Percentiles rank a stretch among this genome's conserved stretches.
Conservation (phyloP, 2,113 vertebrate genomes). For the Calidris pygmaea region DNA sequence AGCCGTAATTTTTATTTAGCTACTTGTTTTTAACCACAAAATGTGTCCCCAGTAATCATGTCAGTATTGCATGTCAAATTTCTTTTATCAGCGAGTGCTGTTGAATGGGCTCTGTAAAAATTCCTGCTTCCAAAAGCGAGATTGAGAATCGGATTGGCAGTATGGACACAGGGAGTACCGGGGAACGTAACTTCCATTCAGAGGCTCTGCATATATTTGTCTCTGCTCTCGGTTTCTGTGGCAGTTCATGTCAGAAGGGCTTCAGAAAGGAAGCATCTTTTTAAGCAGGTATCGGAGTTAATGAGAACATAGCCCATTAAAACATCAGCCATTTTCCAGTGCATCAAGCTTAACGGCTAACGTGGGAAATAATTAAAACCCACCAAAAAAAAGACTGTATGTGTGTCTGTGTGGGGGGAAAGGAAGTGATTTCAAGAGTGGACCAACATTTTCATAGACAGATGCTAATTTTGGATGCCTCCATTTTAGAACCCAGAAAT, state of each 20-base stretch:
- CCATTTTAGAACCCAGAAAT: slow-evolving; percentile 45
- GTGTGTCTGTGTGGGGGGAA: neutral
- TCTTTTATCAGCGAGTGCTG: neutral
- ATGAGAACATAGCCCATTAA: neutral
- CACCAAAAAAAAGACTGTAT: neutral
- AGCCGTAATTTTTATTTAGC: neutral
- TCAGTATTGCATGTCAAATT: neutral
- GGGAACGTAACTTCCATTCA: neutral
- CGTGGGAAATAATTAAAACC: neutral
- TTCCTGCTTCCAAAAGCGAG: neutral
- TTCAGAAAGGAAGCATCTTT: neutral
- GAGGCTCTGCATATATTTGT: neutral
- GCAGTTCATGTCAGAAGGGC: neutral
- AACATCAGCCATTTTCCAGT: neutral
- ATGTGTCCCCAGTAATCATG: neutral
- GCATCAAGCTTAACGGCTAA: neutral
- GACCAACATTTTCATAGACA: neutral
- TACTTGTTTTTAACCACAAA: neutral
- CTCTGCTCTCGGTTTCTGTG: neutral
- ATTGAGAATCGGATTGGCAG: neutral
- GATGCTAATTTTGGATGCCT: slow-evolving; percentile 8
- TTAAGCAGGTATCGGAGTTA: neutral
- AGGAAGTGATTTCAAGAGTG: slow-evolving; percentile 8
- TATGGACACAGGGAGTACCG: rapidly evolving
- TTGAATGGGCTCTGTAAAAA: neutral